Conservation (phyloP, 92 coral and sea anemone species). For the Porites lobata region DNA sequence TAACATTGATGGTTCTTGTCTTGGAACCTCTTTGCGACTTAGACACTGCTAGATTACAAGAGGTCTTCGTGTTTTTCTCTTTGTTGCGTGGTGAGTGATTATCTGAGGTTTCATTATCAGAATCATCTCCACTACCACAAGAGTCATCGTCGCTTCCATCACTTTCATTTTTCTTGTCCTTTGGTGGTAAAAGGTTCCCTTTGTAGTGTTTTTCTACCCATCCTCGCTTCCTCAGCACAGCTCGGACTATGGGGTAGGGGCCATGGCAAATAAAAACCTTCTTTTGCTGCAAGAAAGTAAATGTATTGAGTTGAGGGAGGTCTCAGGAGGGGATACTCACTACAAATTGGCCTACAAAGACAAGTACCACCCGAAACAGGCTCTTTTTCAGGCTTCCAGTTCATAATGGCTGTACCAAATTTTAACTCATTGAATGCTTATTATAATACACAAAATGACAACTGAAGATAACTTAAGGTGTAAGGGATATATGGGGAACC, state of each 20-base stretch:
- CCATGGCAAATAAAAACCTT: slow-evolving; percentile 93
- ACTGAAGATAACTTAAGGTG: too few relatives aligned
- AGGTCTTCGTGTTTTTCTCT: slow-evolving; percentile 36
- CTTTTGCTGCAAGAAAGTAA: slow-evolving; percentile 63
- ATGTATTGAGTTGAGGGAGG: too few relatives aligned
- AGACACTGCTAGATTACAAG: not conserved
- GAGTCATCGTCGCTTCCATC: slow-evolving; percentile 73
- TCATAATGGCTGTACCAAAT: too few relatives aligned
- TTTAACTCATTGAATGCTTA: too few relatives aligned
- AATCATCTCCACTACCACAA: slow-evolving; percentile 70
- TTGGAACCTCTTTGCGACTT: slow-evolving; percentile 15
- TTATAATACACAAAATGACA: too few relatives aligned
- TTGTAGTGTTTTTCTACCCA: slow-evolving; percentile 96
- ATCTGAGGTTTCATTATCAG: slow-evolving; percentile 59
- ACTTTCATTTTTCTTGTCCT: slow-evolving; percentile 61
- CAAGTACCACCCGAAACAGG: too few relatives aligned
- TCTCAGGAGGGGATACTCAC: too few relatives aligned
- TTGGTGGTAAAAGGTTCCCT: slow-evolving; percentile 65
- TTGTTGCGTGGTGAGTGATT: slow-evolving; percentile 58
- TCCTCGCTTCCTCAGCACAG: slow-evolving; percentile 91
- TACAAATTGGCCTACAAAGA: too few relatives aligned
- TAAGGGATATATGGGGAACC: too few relatives aligned
- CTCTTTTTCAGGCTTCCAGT: too few relatives aligned
- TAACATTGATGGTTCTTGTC: slow-evolving; percentile 12
- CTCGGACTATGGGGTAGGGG: slow-evolving; percentile 95